phyloP scores from a whole-genome alignment of 2,113 vertebrate species.

The Bos indicus region DNA sequence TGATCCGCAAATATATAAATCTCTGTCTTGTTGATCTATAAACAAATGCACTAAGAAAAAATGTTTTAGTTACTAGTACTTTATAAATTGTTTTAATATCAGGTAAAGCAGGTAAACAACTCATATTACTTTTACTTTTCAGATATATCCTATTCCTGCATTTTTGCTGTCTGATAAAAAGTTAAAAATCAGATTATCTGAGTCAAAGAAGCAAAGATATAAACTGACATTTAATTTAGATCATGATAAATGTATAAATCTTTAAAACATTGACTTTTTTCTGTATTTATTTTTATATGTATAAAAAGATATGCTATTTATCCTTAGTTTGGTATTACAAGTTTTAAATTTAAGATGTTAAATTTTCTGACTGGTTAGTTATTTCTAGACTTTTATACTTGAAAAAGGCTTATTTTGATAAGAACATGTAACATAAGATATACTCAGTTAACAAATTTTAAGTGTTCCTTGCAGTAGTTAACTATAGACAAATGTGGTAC shows the following conservation, averaged over 20 bases:
- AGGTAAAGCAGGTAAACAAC: not conserved
- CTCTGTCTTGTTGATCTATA: not conserved
- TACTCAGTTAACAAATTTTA: not conserved
- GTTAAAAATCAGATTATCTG: not conserved
- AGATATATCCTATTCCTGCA: not conserved
- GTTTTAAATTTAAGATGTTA: not conserved
- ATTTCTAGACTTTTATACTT: not conserved
- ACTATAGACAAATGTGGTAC: not conserved
- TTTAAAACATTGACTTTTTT: not conserved
- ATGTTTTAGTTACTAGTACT: not conserved
- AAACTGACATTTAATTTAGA: not conserved
- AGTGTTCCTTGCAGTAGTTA: not conserved
- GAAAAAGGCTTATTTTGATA: not conserved
- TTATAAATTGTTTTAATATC: not conserved
- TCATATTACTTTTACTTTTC: not conserved
- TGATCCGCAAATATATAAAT: not conserved
- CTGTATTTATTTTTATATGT: not conserved
- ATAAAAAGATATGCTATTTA: not conserved
- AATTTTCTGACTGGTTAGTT: not conserved
- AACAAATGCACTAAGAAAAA: not conserved
- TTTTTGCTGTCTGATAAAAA: not conserved
- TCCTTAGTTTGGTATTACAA: not conserved
- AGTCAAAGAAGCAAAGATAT: not conserved
- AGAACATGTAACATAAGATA: not conserved
- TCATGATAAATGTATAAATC: not conserved